Conservation (phyloP, 2,888 invertebrate species). For the Mystacides longicornis region DNA sequence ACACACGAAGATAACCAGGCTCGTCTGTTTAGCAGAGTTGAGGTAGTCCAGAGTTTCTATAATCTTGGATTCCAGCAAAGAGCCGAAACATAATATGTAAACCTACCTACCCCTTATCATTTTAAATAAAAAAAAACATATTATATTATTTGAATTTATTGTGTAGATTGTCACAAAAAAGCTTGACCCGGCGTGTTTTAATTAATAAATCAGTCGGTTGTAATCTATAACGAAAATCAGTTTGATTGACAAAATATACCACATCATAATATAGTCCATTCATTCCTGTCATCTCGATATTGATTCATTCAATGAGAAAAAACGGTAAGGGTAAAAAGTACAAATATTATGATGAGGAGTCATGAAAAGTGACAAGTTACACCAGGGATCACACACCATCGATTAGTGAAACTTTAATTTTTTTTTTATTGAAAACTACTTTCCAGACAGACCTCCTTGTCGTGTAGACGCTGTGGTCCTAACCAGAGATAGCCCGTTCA, state of each 20-base stretch:
- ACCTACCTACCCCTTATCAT: too few species aligned
- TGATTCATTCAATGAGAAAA: not conserved
- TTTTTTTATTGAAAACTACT: too few species aligned
- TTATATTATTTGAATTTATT: not conserved
- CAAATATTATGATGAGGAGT: not conserved
- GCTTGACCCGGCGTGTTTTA: not conserved
- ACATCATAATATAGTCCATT: too few species aligned
- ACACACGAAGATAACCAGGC: too few species aligned
- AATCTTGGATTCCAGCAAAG: too few species aligned
- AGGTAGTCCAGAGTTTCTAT: too few species aligned
- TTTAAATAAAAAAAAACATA: not conserved
- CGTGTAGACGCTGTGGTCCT: too few species aligned
- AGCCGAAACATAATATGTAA: too few species aligned
- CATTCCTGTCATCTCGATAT: not conserved
- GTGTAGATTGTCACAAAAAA: not conserved
- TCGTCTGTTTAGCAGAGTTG: too few species aligned
- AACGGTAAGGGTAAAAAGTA: not conserved
- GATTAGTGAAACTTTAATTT: too few species aligned
- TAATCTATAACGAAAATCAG: not conserved
- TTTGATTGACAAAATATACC: not conserved
- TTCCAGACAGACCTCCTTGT: too few species aligned
- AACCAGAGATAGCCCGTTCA: too few species aligned
- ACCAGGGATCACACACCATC: not conserved
- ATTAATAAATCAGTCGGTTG: conserved; percentile 1
- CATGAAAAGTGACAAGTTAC: not conserved